Conservation (phyloP, 2,113 vertebrate species). For the Notothenia coriiceps region DNA sequence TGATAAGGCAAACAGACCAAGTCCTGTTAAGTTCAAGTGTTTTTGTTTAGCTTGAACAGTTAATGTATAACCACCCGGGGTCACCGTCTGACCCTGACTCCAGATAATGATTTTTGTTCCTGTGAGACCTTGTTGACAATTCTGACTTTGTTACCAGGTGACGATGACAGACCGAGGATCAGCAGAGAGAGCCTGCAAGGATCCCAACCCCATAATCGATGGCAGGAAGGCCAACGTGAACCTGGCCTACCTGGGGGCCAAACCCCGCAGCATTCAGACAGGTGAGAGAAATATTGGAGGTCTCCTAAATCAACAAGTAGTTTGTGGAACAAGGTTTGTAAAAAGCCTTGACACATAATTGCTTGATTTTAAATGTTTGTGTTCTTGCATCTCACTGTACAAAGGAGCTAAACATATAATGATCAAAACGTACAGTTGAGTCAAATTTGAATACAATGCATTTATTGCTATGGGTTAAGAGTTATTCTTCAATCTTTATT, state of each 20-base stretch:
- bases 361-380: no score
- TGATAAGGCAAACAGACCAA: slow-evolving; percentile 1
- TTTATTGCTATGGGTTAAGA: no score
- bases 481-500: no score
- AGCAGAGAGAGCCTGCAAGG: slow-evolving; percentile 95
- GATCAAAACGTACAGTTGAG: no score
- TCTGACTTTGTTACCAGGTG: slow-evolving; percentile 83
- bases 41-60: background rate
- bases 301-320: background rate
- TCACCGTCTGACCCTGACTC: background rate
- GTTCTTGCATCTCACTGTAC: no score
- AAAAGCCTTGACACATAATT: no score
- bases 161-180: slow-evolving; percentile 95
- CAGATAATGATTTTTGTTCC: background rate
- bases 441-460: no score
- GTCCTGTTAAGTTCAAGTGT: background rate
- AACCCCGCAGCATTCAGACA: slow-evolving; percentile 94
- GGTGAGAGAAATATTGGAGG: slow-evolving; percentile 82
- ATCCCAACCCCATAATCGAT: slow-evolving; percentile 98
- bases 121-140: background rate
- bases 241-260: slow-evolving; percentile 96
- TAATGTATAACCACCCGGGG: background rate
- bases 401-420: no score
- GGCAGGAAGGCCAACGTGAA: slow-evolving; percentile 98
- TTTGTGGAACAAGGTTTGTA: background rate